These are phyloP conservation scores for Osedax frankpressi DNA, from an alignment of 2,888 invertebrate genomes.

Conservation along the genomic window DNA sequence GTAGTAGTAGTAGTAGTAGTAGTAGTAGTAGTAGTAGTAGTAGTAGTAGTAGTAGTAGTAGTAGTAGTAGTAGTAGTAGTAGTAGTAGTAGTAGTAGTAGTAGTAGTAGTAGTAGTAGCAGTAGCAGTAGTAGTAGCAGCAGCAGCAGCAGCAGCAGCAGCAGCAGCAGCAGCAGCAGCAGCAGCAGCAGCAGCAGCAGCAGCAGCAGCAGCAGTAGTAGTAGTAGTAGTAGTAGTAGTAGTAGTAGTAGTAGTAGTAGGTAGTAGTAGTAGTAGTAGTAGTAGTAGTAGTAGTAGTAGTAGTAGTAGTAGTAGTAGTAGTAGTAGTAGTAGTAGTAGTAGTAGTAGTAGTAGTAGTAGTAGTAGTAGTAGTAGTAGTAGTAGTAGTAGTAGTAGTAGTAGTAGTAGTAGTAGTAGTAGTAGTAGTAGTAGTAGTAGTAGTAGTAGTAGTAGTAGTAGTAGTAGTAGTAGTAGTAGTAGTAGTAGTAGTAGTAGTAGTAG, in stretches of 20 bases:
- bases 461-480: slow-evolving; percentile 1
- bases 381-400: not conserved
- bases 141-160: no score
- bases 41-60: slow-evolving; percentile 1
- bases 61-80: not conserved
- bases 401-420: not conserved
- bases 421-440: slow-evolving; percentile 1
- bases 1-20: slow-evolving; percentile 1
- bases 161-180: no score
- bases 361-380: not conserved
- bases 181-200: no score
- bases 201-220: not conserved
- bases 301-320: not conserved
- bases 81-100: slow-evolving; percentile 1
- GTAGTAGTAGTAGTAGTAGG: no score
- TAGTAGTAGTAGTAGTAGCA: not conserved
- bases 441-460: slow-evolving; percentile 1
- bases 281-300: not conserved
- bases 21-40: slow-evolving; percentile 1
- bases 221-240: slow-evolving; percentile 1
- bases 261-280: no score
- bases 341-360: not conserved
- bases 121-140: no score
- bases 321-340: not conserved
- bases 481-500: not conserved